phyloP scores from a whole-genome alignment of 2,113 vertebrate species.

The Thalassarche chlororhynchos region DNA sequence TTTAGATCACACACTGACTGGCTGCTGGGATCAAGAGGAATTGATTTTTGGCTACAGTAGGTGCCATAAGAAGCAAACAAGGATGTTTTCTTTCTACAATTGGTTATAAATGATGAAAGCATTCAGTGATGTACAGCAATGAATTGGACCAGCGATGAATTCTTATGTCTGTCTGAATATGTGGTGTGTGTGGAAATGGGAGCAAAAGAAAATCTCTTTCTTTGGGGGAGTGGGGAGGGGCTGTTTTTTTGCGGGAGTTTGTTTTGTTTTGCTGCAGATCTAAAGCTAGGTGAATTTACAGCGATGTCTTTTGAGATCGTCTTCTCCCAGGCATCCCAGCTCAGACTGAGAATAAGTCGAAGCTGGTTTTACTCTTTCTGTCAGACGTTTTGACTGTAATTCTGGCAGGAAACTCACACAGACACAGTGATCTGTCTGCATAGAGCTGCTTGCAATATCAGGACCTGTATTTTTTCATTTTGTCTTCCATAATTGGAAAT shows the following conservation, averaged over 20 bases:
- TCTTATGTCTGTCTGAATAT: not conserved
- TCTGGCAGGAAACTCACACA: not conserved
- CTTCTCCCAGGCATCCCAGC: not conserved
- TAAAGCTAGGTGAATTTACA: not conserved
- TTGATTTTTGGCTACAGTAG: conserved; percentile 17
- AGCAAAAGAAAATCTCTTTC: not conserved
- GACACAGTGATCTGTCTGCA: not conserved
- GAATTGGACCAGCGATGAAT: not conserved
- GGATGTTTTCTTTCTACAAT: not conserved
- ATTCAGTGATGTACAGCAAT: not conserved
- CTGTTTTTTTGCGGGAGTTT: not conserved
- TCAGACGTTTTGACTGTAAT: not conserved
- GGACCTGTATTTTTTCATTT: not conserved
- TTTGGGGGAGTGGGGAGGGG: not conserved
- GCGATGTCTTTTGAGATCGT: not conserved
- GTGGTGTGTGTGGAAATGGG: not conserved
- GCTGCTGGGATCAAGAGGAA: conserved; percentile 2
- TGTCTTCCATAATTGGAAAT: conserved; percentile 44
- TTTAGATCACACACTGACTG: not conserved
- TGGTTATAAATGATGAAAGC: not conserved
- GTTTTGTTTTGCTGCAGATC: not conserved
- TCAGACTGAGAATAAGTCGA: not conserved
- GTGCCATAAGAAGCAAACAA: not conserved
- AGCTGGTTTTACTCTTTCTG: not conserved
- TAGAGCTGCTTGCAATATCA: not conserved